Evolutionary conservation across 2,888 invertebrate species (phyloP).

Genomic region (Megamerina dolium): DNA sequence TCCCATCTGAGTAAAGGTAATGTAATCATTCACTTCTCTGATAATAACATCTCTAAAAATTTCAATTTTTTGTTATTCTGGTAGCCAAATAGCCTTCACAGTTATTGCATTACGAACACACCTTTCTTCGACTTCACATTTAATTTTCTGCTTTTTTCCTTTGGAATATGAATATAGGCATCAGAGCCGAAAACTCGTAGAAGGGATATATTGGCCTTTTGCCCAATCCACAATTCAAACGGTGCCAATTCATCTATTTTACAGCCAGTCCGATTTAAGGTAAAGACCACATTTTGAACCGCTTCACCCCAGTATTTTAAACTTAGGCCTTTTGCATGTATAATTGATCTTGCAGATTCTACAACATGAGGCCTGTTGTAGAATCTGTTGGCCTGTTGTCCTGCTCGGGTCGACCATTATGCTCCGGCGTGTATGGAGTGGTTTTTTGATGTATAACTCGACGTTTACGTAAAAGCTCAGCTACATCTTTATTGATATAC

Average conservation of each 20-base stretch:
- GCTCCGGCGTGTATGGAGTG: slow-evolving; percentile 14
- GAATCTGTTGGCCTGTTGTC: slow-evolving; percentile 36
- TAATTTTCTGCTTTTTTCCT: slow-evolving; percentile 34
- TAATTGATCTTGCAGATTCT: slow-evolving; percentile 30
- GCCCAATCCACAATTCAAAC: slow-evolving; percentile 26
- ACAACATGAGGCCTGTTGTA: too few species aligned
- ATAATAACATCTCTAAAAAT: slow-evolving; percentile 16
- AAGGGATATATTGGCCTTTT: too few species aligned
- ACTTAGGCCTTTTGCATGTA: slow-evolving; percentile 22
- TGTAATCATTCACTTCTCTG: too few species aligned
- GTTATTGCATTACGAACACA: slow-evolving; percentile 32
- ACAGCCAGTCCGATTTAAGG: slow-evolving; percentile 33
- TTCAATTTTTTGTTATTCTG: slow-evolving; percentile 9
- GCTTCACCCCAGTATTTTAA: slow-evolving; percentile 43
- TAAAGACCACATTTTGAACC: slow-evolving; percentile 33
- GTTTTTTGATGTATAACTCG: slow-evolving; percentile 24
- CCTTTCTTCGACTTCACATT: slow-evolving; percentile 34
- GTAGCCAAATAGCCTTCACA: slow-evolving; percentile 29
- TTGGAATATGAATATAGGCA: slow-evolving; percentile 37
- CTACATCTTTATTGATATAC: slow-evolving; percentile 24
- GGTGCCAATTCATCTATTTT: slow-evolving; percentile 26
- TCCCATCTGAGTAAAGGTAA: too few species aligned
- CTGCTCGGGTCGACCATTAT: slow-evolving; percentile 39
- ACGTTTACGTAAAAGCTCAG: slow-evolving; percentile 22
- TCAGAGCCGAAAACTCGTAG: too few species aligned